Conservation (phyloP, 2,888 invertebrate genomes). For the Callyntrura guangdongensis region DNA sequence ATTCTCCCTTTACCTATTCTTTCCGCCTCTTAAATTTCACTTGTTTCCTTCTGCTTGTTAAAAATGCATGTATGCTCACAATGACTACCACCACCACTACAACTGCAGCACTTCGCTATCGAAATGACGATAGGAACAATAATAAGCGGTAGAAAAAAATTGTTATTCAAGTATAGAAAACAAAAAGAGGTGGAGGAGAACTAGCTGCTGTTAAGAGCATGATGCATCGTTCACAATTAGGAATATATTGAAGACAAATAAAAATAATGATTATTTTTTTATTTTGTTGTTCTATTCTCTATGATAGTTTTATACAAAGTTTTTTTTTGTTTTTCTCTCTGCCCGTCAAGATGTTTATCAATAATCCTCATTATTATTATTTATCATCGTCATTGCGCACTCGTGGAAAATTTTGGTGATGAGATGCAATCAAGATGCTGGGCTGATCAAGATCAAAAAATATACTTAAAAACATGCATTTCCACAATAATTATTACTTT, state of each 20-base stretch:
- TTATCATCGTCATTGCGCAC: conserved; percentile 47
- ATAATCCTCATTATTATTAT: conserved; percentile 70
- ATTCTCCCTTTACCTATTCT: conserved; percentile 50
- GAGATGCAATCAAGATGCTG: conserved; percentile 36
- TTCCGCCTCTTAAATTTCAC: conserved; percentile 62
- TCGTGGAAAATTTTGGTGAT: conserved; percentile 12
- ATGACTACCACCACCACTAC: background rate
- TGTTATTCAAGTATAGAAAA: background rate
- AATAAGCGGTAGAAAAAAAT: conserved; percentile 12
- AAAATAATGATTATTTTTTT: conserved; percentile 36
- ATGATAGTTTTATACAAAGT: background rate
- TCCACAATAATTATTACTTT: background rate
- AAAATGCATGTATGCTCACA: conserved; percentile 46
- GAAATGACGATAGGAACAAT: conserved; percentile 42
- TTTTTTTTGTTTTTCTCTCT: conserved; percentile 1
- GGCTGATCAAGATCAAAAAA: conserved; percentile 31
- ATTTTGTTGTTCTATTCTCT: background rate
- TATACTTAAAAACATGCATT: no score
- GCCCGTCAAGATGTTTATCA: conserved; percentile 63
- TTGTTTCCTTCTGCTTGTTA: conserved; percentile 55
- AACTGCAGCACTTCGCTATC: conserved; percentile 5
- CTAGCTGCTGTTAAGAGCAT: background rate
- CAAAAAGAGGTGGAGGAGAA: background rate
- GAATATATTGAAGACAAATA: background rate
- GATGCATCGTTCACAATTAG: background rate